These are phyloP conservation scores for Cheilosia impressa DNA, from an alignment of 2,888 invertebrate genomes.

Conservation along the genomic window DNA sequence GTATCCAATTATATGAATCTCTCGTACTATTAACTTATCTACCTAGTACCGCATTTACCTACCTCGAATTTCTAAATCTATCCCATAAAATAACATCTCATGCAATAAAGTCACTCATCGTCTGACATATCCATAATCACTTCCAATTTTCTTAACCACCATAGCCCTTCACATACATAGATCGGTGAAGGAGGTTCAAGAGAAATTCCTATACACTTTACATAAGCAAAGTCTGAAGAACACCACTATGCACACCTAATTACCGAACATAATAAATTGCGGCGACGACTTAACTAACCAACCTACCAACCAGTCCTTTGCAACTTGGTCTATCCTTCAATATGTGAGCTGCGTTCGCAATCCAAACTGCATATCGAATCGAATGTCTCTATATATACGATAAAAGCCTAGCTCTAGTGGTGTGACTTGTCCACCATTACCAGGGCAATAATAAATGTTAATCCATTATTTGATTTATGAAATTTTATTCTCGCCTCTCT, in stretches of 20 bases:
- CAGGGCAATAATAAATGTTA: slow-evolving; percentile 76
- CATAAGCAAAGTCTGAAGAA: slow-evolving; percentile 36
- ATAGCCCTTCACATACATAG: slow-evolving; percentile 44
- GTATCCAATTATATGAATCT: neutral
- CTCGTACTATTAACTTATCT: neutral
- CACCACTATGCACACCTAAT: slow-evolving; percentile 73
- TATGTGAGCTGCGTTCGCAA: slow-evolving; percentile 30
- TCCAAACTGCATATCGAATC: slow-evolving; percentile 56
- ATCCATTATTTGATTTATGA: slow-evolving; percentile 77
- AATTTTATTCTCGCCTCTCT: slow-evolving; percentile 67
- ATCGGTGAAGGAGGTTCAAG: slow-evolving; percentile 12
- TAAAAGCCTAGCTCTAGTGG: slow-evolving; percentile 69
- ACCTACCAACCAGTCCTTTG: slow-evolving; percentile 29
- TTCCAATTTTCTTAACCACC: slow-evolving; percentile 77
- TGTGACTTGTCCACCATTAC: slow-evolving; percentile 75
- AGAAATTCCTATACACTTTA: slow-evolving; percentile 17
- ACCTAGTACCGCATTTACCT: neutral
- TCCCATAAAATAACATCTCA: slow-evolving; percentile 62
- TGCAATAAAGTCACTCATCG: slow-evolving; percentile 71
- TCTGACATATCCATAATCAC: slow-evolving; percentile 77
- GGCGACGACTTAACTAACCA: slow-evolving; percentile 72
- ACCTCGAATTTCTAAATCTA: slow-evolving; percentile 35
- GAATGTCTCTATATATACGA: slow-evolving; percentile 65
- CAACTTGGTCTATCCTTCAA: slow-evolving; percentile 43
- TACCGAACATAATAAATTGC: slow-evolving; percentile 74